Evolutionary conservation across 1,140 invertebrate species (phyloP).

Genomic region (Megalonaias nervosa): DNA sequence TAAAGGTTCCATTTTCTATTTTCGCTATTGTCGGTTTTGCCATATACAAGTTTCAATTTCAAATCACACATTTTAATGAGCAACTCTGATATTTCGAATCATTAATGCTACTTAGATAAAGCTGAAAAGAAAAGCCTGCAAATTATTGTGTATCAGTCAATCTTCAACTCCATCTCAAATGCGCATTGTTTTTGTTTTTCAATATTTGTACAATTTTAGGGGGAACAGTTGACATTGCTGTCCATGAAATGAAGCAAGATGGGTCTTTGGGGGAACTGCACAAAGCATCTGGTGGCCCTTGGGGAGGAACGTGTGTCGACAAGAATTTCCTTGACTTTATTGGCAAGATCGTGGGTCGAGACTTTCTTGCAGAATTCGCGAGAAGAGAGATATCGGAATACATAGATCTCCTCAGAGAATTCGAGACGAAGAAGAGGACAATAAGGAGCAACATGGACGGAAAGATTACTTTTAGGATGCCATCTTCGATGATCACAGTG

Average conservation of each 20-base stretch:
- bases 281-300: slow-evolving; percentile 16
- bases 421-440: slow-evolving; percentile 15
- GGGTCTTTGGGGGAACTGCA: slow-evolving; percentile 5
- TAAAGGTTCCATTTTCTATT: no score
- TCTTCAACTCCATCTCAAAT: no score
- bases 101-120: no score
- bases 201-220: background rate
- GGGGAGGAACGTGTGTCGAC: slow-evolving; percentile 17
- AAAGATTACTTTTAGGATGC: slow-evolving; percentile 3
- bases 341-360: slow-evolving; percentile 6
- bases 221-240: slow-evolving; percentile 18
- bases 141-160: no score
- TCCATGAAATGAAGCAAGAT: slow-evolving; percentile 10
- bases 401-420: slow-evolving; percentile 8
- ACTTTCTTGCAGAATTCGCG: background rate
- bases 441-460: background rate
- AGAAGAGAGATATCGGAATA: slow-evolving; percentile 6
- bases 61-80: no score
- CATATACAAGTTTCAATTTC: no score
- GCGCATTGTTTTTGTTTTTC: no score
- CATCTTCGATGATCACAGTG: slow-evolving; percentile 2
- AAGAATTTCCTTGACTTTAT: slow-evolving; percentile 15
- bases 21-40: no score
- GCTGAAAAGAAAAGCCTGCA: no score
- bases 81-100: no score